Base-by-base conservation (phyloP, 2,113 vertebrate genomes). In the Nothobranchius furzeri region DNA sequence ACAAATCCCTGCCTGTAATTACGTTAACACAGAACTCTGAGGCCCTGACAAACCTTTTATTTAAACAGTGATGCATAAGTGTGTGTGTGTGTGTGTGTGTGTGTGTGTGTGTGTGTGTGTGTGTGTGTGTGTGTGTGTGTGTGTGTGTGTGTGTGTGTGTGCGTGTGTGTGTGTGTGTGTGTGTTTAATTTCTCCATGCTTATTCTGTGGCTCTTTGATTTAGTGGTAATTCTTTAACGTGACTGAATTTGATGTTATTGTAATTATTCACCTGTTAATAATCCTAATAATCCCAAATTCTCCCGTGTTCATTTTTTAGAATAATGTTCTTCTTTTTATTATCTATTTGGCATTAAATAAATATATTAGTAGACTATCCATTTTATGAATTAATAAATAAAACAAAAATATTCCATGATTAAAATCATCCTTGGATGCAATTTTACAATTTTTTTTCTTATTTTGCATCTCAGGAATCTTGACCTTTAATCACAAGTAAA, bases 1-100 rank as follows among this genome's bases (percentile, higher is more conserved):
- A 54, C 52, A 70, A 67, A 57, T 17, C 47, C 56, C 25, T 52
- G 47, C 50, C 64, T 73, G 20, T 71, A 53, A 65, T 75, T 35
- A 72, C 42, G 58, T 64, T 51, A 75, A 3, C 25, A 54, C 36
- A 43, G 8, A 43, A 67, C 51, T 36, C 35, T 46, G 30, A 49
- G 35, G 15, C 49, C 7, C 54, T 20, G 30, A 24, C 11, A 20
- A 42, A 35, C 14, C 17, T 17, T 5, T 14, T 52, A 30, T 36
- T 40, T n/a, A 40, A 48, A 47, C 40, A 37, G 15, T 46, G 36
- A 37, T 42, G 20, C 24, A 35, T 40, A n/a, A 12, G 14, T 40
- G 12, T 53, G 7, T 9, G 4, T 4, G 20, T 46, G 12, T 5
- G 60, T 51, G 40, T 11, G 40, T 42, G 40, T 42, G 8, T 42